Evolutionary conservation across 2,888 invertebrate species (phyloP), one percentile per base, ranked within the genome.

Genomic region (Dryomyza anilis): DNA sequence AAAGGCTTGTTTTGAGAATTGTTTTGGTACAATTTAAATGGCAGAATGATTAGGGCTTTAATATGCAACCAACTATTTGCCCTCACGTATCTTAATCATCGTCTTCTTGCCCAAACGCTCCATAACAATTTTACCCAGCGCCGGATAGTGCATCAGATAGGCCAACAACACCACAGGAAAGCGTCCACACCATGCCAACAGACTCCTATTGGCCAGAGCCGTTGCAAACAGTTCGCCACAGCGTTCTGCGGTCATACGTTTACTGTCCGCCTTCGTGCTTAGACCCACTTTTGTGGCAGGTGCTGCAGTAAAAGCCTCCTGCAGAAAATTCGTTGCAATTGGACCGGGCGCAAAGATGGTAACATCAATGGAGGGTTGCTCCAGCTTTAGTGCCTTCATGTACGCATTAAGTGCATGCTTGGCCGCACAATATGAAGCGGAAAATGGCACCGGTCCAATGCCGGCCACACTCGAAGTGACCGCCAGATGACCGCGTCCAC

Each of bases 371-470:
- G 87, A 86, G 0, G 79, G 80, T 48, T 85, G 82, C n/a, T 84
- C 84, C 29, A 85, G 71, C 74, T 88, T 87, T 78, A 93, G 81
- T n/a, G 86, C 76, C 70, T 88, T 86, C 78, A 90, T 89, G 76
- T 92, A 94, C 1, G 93, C 93, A 78, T 92, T 91, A 48, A 94
- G 75, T 0, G 93, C 92, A 82, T 90, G 89, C 80, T 94, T 94
- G 1, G 91, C 86, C 19, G 87, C 93, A 14, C 89, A 88, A 75
- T 94, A 92, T 2, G 88, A 86, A 5, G 85, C 88, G 0, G 91
- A 91, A 78, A 84, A 88, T 0, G 91, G 90, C 12, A 85, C 86
- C 0, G 89, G 87, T 23, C 88, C 72, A 65, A 92, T 84, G 6
- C 93, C 94, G 7, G 91, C 91, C 6, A 89, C 71, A 77, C 93